Percentiles rank a stretch among this genome's conserved stretches.
phyloP scores from a whole-genome alignment of 2,888 invertebrate species.

The Drosophila setosimentum region DNA sequence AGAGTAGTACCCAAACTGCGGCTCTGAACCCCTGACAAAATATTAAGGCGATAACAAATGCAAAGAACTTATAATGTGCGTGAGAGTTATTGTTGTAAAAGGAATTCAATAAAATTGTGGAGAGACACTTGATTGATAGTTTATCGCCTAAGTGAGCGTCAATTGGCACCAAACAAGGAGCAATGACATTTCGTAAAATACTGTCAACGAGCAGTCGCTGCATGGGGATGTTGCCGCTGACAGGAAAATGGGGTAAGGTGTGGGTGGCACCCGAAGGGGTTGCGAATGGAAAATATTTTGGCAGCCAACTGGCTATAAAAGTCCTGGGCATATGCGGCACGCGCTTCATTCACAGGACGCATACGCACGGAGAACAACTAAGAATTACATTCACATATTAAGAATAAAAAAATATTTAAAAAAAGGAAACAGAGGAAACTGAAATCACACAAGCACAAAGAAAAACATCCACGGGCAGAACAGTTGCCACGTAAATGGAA shows the following conservation, averaged over 20 bases:
- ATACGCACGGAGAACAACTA: slow-evolving; percentile 36
- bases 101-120: slow-evolving; percentile 48
- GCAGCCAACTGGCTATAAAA: slow-evolving; percentile 67
- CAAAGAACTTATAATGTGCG: slow-evolving; percentile 53
- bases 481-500: slow-evolving; percentile 4
- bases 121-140: slow-evolving; percentile 45
- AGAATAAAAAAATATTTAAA: neutral
- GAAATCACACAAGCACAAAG: slow-evolving; percentile 24
- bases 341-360: slow-evolving; percentile 69
- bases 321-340: slow-evolving; percentile 44
- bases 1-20: neutral
- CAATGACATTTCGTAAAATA: slow-evolving; percentile 68
- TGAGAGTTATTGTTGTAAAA: slow-evolving; percentile 54
- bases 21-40: neutral
- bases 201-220: slow-evolving; percentile 38
- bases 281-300: slow-evolving; percentile 21
- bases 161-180: slow-evolving; percentile 68
- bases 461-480: slow-evolving; percentile 22
- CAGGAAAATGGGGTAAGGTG: neutral
- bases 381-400: slow-evolving; percentile 22
- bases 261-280: slow-evolving; percentile 16
- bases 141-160: slow-evolving; percentile 62
- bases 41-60: slow-evolving; percentile 22
- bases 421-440: slow-evolving; percentile 4
- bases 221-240: slow-evolving; percentile 17